Conservation (phyloP, 2,797 vertebrate species). For the Balearica regulorum region DNA sequence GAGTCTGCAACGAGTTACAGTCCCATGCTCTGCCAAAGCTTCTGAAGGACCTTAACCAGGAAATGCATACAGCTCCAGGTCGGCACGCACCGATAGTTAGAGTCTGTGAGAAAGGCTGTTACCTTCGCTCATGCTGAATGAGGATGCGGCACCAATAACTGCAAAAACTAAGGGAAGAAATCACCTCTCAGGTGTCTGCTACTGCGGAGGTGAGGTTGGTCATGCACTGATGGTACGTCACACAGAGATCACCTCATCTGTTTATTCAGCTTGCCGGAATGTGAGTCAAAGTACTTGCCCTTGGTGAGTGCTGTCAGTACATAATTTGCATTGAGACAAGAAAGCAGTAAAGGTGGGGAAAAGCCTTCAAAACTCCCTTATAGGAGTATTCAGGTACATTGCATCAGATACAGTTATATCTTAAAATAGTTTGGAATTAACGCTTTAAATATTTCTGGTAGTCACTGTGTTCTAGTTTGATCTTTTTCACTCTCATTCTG, state of each 20-base stretch:
- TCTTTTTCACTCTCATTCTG: background rate
- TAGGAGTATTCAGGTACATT: background rate
- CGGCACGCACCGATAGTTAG: fast-evolving
- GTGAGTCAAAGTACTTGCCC: background rate
- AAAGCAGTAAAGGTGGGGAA: background rate
- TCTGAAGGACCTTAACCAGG: background rate
- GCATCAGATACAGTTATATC: background rate
- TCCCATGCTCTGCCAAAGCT: fast-evolving
- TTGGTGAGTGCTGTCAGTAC: background rate
- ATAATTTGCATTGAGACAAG: background rate
- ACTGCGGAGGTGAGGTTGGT: background rate
- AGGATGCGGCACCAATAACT: background rate
- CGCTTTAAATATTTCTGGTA: background rate
- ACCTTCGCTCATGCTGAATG: background rate
- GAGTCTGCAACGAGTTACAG: background rate
- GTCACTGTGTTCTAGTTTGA: background rate
- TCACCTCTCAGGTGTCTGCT: background rate
- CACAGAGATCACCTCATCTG: background rate
- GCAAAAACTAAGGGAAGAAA: background rate
- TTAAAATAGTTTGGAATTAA: background rate
- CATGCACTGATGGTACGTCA: background rate
- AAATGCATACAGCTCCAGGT: background rate
- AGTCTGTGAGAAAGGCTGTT: background rate
- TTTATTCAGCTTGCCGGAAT: background rate
- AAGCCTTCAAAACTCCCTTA: background rate